Conservation (phyloP, 2,888 invertebrate species). For the Standfussiana lucernea region DNA sequence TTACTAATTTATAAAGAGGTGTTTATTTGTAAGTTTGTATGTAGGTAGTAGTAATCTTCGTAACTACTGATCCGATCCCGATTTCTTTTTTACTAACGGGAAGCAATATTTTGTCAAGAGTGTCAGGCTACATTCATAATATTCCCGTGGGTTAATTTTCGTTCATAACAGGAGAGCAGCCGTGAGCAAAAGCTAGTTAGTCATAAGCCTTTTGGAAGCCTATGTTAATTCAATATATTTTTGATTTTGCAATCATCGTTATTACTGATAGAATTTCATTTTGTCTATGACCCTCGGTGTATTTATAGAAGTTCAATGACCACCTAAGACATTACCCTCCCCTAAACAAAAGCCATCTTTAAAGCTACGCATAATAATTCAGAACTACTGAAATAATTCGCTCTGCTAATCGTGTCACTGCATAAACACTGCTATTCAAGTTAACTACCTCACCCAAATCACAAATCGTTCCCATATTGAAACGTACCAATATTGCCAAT, state of each 20-base stretch:
- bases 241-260: not conserved
- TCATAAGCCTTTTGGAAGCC: no score
- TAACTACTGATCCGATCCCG: no score
- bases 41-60: no score
- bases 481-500: constrained; percentile 23
- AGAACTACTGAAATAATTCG: not conserved
- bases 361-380: not conserved
- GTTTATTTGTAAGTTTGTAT: no score
- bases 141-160: no score
- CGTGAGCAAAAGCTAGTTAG: no score
- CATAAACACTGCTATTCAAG: constrained; percentile 20
- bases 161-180: no score
- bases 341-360: not conserved
- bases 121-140: no score
- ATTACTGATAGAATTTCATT: not conserved
- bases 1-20: no score
- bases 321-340: not conserved
- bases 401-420: not conserved
- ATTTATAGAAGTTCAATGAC: not conserved
- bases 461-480: constrained; percentile 7
- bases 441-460: not conserved
- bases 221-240: not conserved
- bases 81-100: no score
- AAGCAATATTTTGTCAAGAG: no score
- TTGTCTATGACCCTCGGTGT: not conserved